Evolutionary conservation across 1,140 invertebrate species (phyloP).

Genomic region (Megathymus violae): DNA sequence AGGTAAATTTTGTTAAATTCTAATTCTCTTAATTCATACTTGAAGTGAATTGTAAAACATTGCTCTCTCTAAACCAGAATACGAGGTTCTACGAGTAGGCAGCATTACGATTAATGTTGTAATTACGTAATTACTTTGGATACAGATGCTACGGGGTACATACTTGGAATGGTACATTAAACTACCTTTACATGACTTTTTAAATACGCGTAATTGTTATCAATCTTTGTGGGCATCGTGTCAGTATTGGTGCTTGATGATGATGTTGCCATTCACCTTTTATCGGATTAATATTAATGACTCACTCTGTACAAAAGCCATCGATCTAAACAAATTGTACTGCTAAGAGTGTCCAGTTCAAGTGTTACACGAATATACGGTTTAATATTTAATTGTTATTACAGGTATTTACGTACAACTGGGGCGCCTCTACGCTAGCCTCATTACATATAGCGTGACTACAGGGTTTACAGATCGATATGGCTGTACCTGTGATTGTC

Average conservation of each 20-base stretch:
- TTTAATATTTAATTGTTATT: conserved; percentile 35
- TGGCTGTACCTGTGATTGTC: conserved; percentile 35
- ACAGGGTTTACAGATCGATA: conserved; percentile 33
- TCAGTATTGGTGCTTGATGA: conserved; percentile 23
- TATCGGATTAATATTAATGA: conserved; percentile 15
- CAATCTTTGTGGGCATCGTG: conserved; percentile 11
- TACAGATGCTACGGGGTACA: conserved; percentile 22
- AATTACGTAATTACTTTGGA: conserved; percentile 28
- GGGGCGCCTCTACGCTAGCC: conserved; percentile 33
- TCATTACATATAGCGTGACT: conserved; percentile 32
- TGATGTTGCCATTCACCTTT: conserved; percentile 32
- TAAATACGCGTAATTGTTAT: conserved; percentile 3
- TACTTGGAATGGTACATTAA: conserved; percentile 23
- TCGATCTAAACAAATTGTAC: conserved; percentile 34
- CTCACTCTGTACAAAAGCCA: conserved; percentile 35
- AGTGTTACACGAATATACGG: conserved; percentile 27
- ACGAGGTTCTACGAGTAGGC: conserved; percentile 28
- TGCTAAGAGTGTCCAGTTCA: conserved; percentile 31
- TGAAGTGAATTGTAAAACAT: conserved; percentile 30
- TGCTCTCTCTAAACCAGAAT: conserved; percentile 30
- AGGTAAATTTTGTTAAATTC: conserved; percentile 46
- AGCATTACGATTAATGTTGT: conserved; percentile 29
- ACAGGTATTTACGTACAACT: conserved; percentile 26
- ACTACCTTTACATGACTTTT: conserved; percentile 21
- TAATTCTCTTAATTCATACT: conserved; percentile 32